Evolutionary conservation across 2,113 vertebrate genomes (phyloP), one percentile per base, ranked within the genome.

Genomic region (Scopus umbretta): DNA sequence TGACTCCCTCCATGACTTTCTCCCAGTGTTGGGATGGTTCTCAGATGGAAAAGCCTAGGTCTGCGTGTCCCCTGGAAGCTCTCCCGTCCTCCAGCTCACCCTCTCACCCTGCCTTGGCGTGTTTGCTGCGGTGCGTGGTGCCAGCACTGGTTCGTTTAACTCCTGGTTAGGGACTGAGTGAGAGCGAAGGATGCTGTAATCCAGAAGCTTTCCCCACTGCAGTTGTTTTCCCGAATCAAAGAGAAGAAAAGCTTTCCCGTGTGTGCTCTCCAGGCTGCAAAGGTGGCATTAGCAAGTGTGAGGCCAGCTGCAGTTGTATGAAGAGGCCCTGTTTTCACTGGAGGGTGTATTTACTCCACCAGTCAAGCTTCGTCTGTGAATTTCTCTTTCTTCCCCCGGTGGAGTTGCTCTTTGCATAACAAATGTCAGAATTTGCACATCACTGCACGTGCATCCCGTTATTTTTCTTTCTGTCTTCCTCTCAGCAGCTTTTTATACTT

Each of bases 361-460:
- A 49, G 73, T 18, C 55, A 30, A 43, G 40, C 68, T 73, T 84
- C 74, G 38, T 7, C 88, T 42, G 4, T 34, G 56, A 32, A 27
- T 86, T 65, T 30, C 34, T 25, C 38, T 62, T 79, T 29, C n/a
- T 23, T 55, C 26, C 26, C 25, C n/a, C 13, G 4, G 42, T 14
- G 36, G 61, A 63, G 67, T 23, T 79, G 13, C 61, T 80, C 42
- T 47, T 70, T 52, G 63, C 9, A 0, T 45, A 38, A 49, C 23
- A 43, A 56, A 40, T 26, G 43, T 53, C 66, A 71, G 56, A 23
- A 62, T 58, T 71, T 32, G 38, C 56, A 22, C 38, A 15, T 50
- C 29, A 3, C 58, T 23, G 52, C 58, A 20, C 1, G 0, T 42
- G 23, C 27, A 19, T 56, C 27, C 2, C 1, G 8, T 52, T 34